phyloP scores from a whole-genome alignment of 1,140 invertebrate species.

The Teleopsis dalmanni region DNA sequence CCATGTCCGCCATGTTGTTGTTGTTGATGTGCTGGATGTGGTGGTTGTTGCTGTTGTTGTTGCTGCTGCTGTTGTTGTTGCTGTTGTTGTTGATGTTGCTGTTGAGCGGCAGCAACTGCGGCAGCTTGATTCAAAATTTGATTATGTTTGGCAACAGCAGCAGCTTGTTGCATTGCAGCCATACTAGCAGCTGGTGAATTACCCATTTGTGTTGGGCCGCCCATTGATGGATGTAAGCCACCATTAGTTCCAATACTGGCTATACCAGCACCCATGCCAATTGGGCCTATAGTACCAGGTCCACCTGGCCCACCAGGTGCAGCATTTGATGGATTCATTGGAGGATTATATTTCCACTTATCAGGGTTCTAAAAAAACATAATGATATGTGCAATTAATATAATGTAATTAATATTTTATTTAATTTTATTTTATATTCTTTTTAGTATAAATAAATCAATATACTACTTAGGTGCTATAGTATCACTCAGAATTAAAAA shows the following conservation, averaged over 20 bases:
- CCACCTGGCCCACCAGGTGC: conserved; percentile 34
- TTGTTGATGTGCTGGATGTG: conserved; percentile 17
- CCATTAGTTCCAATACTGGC: conserved; percentile 32
- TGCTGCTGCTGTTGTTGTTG: conserved; percentile 20
- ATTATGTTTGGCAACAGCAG: conserved; percentile 39
- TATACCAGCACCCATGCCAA: conserved; percentile 29
- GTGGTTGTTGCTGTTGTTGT: conserved; percentile 25
- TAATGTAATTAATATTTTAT: not conserved
- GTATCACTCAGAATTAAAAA: too few relatives aligned
- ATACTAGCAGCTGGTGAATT: conserved; percentile 24
- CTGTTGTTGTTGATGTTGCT: conserved; percentile 30
- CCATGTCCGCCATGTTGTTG: conserved; percentile 17
- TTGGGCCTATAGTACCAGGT: conserved; percentile 33
- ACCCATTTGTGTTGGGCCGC: conserved; percentile 19
- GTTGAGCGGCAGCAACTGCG: conserved; percentile 23
- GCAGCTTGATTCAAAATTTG: conserved; percentile 42
- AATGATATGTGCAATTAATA: conserved; percentile 11
- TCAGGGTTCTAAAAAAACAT: conserved; percentile 53
- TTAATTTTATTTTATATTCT: not conserved
- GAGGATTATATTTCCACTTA: conserved; percentile 57
- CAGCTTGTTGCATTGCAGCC: conserved; percentile 40
- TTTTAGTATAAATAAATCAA: too few relatives aligned
- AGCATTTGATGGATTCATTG: conserved; percentile 38
- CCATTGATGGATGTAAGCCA: conserved; percentile 35
- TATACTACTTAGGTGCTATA: too few relatives aligned